Base-by-base conservation (phyloP, 2,888 invertebrate species). In the Leptinotarsa haldemani region DNA sequence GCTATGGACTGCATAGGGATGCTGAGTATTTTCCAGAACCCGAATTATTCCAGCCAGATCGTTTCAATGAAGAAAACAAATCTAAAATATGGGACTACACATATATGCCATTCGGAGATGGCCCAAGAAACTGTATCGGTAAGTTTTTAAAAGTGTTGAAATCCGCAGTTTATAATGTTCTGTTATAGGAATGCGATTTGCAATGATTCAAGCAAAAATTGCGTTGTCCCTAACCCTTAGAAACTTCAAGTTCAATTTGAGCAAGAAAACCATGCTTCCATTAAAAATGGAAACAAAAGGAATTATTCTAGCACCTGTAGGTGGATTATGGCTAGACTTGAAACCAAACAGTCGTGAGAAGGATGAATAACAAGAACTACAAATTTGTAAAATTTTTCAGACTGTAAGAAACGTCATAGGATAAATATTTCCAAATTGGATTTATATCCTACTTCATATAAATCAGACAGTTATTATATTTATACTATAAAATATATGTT, bases 51-150 rank as follows among this genome's bases (percentile, higher is more conserved):
- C 87, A 90, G 82, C 92, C 92, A 0, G 90, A 91, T 73, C 85
- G 91, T 78, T 91, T 91, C 82, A 86, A 84, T 65, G 88, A 89
- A 25, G 87, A 88, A 74, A 88, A 88, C 70, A 88, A 86, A 76
- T 83, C 83, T 18, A 85, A 85, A 73, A 86, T 89, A 20, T 87
- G 87, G 77, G 88, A 89, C 46, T 88, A 87, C 76, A 87, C 88
- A 5, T 90, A 88, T 83, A 85, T 90, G 71, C 90, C 90, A 1
- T 91, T 91, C 80, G 90, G 90, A 15, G 89, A 89, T 76, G 90
- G 90, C 2, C 90, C 90, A 16, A 86, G 90, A 73, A 88, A 87
- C 77, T 91, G 90, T 80, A 89, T 91, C 78, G 90, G 90, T 90
- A 85, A 82, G 69, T 40, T 56, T 56, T 56, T 0, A 4, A 4